Base-by-base conservation (phyloP, 2,888 invertebrate genomes). In the Drosophila tanythrix region DNA sequence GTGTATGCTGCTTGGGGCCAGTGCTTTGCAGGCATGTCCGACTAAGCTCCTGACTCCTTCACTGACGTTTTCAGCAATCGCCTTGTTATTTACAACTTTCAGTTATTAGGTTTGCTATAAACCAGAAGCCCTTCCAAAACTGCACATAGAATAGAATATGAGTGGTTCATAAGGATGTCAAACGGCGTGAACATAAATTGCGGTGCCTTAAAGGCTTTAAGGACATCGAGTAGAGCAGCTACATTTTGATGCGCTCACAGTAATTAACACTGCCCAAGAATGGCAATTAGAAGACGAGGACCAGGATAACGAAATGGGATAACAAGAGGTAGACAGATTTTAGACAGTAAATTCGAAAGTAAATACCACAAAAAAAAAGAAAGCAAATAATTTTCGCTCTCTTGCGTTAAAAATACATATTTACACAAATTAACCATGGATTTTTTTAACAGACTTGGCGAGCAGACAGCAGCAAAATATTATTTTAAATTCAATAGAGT, bases 51-150 rank as follows among this genome's bases (percentile, higher is more conserved):
- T 59, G 69, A 59, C 70, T 65, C 70, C 66, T 81, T 64, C 46
- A 73, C 70, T 70, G 71, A 71, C 65, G 25, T 56, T 69, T 69
- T 56, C 58, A 59, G 61, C 15, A 72, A 61, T 70, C 70, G 52
- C 66, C 72, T 66, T 66, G 70, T 82, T 82, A 76, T 68, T 65
- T 74, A 72, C 73, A 66, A 70, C 71, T 82, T 69, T 51, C 73
- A 70, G 74, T 73, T 85, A 79, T 84, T 72, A 70, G 75, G 70
- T 79, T 85, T 70, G 75, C 70, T 61, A 65, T 77, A 85, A 75
- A 70, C 72, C 68, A 65, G 51, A 51, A 76, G 69, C 68, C 62
- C 31, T 63, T 43, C 7, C 27, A 40, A 5, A 21, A 35, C 59
- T 40, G 15, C 46, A 50, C 31, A 68, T 29, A 46, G 56, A 31